phyloP scores from a whole-genome alignment of 1,140 invertebrate species.

The Drosophila novamexicana region DNA sequence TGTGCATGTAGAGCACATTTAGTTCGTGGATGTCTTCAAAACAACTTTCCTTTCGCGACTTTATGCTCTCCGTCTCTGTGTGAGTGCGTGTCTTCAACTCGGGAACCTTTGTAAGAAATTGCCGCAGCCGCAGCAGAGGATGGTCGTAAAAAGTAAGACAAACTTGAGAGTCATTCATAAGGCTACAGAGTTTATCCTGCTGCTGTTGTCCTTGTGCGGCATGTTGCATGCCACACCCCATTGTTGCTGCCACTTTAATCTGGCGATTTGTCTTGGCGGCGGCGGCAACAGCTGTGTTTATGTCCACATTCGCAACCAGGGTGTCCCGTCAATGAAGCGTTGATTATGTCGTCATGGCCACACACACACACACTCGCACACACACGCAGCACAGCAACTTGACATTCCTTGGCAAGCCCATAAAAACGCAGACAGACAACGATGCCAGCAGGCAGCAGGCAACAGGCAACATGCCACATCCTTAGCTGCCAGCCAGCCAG shows the following conservation, averaged over 20 bases:
- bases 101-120: too few relatives aligned
- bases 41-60: neutral
- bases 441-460: slow-evolving; percentile 5
- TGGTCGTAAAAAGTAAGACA: slow-evolving; percentile 43
- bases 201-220: slow-evolving; percentile 6
- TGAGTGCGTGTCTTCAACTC: too few relatives aligned
- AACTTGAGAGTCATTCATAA: slow-evolving; percentile 35
- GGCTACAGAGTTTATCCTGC: neutral
- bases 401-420: slow-evolving; percentile 38
- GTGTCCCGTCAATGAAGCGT: slow-evolving; percentile 63
- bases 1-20: neutral
- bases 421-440: slow-evolving; percentile 48
- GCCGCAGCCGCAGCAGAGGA: neutral
- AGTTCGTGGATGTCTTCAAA: neutral
- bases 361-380: slow-evolving; percentile 19
- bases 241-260: slow-evolving; percentile 29
- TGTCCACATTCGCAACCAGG: slow-evolving; percentile 36
- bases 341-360: slow-evolving; percentile 73
- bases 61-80: too few relatives aligned
- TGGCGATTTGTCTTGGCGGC: slow-evolving; percentile 55
- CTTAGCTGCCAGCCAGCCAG: slow-evolving; percentile 25
- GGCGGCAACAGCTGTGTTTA: slow-evolving; percentile 50
- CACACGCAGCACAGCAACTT: slow-evolving; percentile 9
- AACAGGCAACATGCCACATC: slow-evolving; percentile 23
- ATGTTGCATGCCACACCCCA: slow-evolving; percentile 9